Evolutionary conservation across 1,140 invertebrate species (phyloP), one percentile per base, ranked within the genome.

Genomic region (Psilanteris sp.): DNA sequence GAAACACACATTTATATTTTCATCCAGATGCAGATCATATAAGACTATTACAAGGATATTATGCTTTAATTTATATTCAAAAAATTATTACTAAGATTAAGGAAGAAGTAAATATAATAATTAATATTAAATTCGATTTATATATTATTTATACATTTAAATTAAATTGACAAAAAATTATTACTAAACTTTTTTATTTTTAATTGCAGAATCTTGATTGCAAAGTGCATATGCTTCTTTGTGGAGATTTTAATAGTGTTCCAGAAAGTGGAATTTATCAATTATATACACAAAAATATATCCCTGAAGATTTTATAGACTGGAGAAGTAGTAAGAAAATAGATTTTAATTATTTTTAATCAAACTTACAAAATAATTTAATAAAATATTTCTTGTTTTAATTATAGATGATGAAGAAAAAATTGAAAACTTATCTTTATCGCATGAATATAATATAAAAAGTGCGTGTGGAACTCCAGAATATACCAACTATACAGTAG

Each of bases 1-100:
- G 92, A 13, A 97, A 97, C 81, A 97, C 96, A 0, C 97, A 98
- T 90, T 90, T 98, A 9, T 98, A 96, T 85, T 98, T 97, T 82
- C 94, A 96, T 82, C 95, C 96, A 1, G 92, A 95, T 85, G 94
- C 95, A 4, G 93, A 96, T 88, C 94, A 97, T 81, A 94, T 98
- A 75, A 88, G 97, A 74, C 85, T 98, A 1, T 82, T 98, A 20
- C 94, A 95, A 89, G 91, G 90, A 26, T 93, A 91, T 32, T 91
- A 93, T 75, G 78, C 89, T 5, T 89, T 93, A 26, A 85, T 83
- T 10, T 93, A 91, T 85, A 80, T 94, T 1, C 80, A 91, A 44
- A 75, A 90, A 79, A 61, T 91, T 74, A 83, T 90, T 16, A 80
- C 88, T 52, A 75, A 87, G 75, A 79, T 82, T 59, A 68, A 86